Evolutionary conservation across 2,797 vertebrate genomes (phyloP).

Genomic region (Typhlichthys subterraneus): DNA sequence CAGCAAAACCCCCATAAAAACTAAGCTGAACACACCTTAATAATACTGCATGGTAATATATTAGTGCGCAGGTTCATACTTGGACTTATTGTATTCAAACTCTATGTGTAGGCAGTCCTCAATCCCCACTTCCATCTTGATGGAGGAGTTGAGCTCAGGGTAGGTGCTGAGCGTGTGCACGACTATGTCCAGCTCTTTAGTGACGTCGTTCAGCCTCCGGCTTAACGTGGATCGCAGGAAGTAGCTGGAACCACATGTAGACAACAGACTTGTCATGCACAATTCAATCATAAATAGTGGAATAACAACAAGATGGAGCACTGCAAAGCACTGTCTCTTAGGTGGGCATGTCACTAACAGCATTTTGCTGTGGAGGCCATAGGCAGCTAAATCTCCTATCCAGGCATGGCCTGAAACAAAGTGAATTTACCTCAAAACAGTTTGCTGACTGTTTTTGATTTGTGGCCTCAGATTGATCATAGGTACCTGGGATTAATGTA

Average conservation of each 20-base stretch:
- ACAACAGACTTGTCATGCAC: neutral
- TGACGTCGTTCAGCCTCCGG: constrained; percentile 89
- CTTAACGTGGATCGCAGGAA: constrained; percentile 90
- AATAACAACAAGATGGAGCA: too few species aligned
- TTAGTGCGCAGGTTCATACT: constrained; percentile 74
- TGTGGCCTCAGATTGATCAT: too few species aligned
- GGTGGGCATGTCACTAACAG: too few species aligned
- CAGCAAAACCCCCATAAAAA: too few species aligned
- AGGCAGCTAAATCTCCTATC: too few species aligned
- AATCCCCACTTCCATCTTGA: constrained; percentile 98
- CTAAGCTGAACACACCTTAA: neutral
- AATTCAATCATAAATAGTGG: neutral
- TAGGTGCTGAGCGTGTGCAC: constrained; percentile 94
- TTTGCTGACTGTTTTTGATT: too few species aligned
- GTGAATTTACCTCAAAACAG: too few species aligned
- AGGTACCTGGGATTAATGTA: too few species aligned
- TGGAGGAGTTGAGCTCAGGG: constrained; percentile 94
- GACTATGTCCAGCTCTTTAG: constrained; percentile 93
- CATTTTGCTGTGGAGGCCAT: too few species aligned
- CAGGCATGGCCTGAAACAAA: too few species aligned
- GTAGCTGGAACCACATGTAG: constrained; percentile 76
- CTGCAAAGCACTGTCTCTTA: too few species aligned
- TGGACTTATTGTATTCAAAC: constrained; percentile 98
- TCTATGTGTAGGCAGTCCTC: constrained; percentile 98
- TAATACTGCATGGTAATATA: too few species aligned